A percentile compares a stretch with the other conserved stretches of the same genome.
Evolutionary conservation across 2,888 invertebrate species (phyloP).

Genomic region (Epinotia demarniana): DNA sequence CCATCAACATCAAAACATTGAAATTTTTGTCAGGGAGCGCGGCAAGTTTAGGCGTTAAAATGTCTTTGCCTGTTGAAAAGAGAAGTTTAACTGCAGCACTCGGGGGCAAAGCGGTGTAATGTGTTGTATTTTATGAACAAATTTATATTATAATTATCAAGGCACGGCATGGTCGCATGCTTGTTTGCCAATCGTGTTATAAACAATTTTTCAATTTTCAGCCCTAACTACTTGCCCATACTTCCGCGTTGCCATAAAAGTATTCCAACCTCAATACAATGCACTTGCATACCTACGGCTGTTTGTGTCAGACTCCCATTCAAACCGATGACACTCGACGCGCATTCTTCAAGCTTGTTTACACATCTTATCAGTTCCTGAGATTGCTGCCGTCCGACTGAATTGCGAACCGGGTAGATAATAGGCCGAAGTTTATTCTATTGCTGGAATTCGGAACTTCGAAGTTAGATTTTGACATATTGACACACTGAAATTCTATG

Average conservation of each 20-base stretch:
- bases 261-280: background rate
- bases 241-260: background rate
- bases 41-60: too few species aligned
- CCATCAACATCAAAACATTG: too few species aligned
- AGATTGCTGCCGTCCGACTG: conserved; percentile 20
- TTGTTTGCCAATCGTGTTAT: background rate
- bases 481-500: background rate
- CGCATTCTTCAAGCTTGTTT: conserved; percentile 42
- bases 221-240: too few species aligned
- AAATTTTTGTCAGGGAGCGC: too few species aligned
- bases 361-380: conserved; percentile 38
- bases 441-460: background rate
- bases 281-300: background rate
- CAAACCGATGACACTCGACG: conserved; percentile 34
- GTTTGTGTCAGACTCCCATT: conserved; percentile 29
- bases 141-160: background rate
- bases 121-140: too few species aligned
- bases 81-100: too few species aligned
- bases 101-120: too few species aligned
- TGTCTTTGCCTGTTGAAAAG: too few species aligned
- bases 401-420: conserved; percentile 19
- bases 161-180: background rate
- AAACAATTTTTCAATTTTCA: background rate
- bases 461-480: background rate
- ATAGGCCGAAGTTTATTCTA: background rate